Percentiles rank a stretch among this genome's conserved stretches.
Evolutionary conservation across 2,797 vertebrate genomes (phyloP).

Genomic region (Ispidina lecontei): DNA sequence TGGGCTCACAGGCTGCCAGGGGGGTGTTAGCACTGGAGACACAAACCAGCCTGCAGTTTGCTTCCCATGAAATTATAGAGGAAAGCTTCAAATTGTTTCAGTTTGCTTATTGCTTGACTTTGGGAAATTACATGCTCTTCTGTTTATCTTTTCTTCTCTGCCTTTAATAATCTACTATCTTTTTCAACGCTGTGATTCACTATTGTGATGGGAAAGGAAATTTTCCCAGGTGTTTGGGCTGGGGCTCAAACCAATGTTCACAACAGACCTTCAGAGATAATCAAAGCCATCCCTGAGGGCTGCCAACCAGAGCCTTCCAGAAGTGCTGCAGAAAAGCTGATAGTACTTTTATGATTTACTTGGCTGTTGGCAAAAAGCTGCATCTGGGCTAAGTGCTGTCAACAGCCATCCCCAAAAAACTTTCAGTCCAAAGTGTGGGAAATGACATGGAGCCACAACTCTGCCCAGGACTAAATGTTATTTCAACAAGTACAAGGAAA

Average conservation of each 20-base stretch:
- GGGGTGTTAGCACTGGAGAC: not conserved
- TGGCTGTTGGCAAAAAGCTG: not conserved
- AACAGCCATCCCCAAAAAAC: not conserved
- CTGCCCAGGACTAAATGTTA: not conserved
- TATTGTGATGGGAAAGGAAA: not conserved
- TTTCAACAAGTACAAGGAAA: not conserved
- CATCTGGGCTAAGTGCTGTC: not conserved
- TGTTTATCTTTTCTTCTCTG: not conserved
- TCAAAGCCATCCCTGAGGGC: not conserved
- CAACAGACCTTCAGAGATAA: not conserved
- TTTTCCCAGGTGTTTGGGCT: not conserved
- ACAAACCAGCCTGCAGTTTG: not conserved
- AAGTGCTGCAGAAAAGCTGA: not conserved
- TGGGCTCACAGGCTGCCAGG: not conserved
- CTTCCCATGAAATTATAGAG: not conserved
- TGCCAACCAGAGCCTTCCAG: not conserved
- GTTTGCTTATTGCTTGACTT: not conserved
- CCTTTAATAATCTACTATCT: not conserved
- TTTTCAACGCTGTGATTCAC: not conserved
- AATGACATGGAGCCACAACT: rapidly evolving
- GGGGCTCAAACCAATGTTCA: not conserved
- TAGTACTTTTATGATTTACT: not conserved
- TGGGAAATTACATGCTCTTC: not conserved
- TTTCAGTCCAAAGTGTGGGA: not conserved
- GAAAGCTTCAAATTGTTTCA: not conserved